Conservation (phyloP, 2,113 vertebrate species). For the Pogona vitticeps region DNA sequence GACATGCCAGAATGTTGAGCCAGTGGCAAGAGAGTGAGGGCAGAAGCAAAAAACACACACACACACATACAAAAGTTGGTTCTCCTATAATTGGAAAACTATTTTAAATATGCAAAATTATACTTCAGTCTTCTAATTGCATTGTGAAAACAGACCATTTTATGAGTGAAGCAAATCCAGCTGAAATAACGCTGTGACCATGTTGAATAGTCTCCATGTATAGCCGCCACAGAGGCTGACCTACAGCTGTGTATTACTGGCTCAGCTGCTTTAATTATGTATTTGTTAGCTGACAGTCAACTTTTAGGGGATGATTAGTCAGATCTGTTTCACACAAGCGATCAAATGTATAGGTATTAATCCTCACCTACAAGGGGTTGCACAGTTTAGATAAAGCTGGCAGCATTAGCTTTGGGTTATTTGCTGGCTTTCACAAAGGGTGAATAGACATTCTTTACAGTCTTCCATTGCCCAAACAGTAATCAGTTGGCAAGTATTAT, state of each 20-base stretch:
- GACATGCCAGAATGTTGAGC: background rate
- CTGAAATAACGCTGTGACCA: background rate
- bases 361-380: background rate
- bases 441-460: slow-evolving; percentile 29
- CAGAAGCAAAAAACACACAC: slow-evolving; percentile 14
- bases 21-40: background rate
- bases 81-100: background rate
- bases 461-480: slow-evolving; percentile 37
- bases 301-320: slow-evolving; percentile 45
- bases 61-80: too few relatives aligned
- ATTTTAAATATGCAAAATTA: slow-evolving; percentile 23
- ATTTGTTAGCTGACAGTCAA: slow-evolving; percentile 38
- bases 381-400: background rate
- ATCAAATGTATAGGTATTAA: slow-evolving; percentile 26
- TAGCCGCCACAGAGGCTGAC: background rate
- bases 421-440: slow-evolving; percentile 42
- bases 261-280: slow-evolving; percentile 49
- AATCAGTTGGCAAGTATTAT: slow-evolving; percentile 45
- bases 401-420: slow-evolving; percentile 13
- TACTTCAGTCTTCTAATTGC: slow-evolving; percentile 28
- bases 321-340: slow-evolving; percentile 47
- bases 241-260: slow-evolving; percentile 46
- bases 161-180: slow-evolving; percentile 5
- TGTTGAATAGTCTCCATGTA: accelerated
- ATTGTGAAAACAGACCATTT: background rate